phyloP scores from a whole-genome alignment of 2,113 vertebrate genomes.

The Polypterus senegalus region DNA sequence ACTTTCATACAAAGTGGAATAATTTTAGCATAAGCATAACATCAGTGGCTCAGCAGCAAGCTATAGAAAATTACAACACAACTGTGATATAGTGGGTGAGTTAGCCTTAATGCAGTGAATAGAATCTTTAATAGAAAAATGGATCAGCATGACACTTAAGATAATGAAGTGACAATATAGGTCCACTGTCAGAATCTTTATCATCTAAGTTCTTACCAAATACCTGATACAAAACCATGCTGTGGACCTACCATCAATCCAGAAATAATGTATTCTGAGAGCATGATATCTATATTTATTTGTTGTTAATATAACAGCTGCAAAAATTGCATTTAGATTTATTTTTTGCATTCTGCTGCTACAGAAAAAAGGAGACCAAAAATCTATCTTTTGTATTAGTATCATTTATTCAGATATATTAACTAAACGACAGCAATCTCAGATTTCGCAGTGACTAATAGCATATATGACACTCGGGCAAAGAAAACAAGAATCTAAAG shows the following conservation, averaged over 20 bases:
- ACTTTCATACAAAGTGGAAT: slow-evolving; percentile 20
- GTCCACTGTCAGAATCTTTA: neutral
- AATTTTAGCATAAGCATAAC: slow-evolving; percentile 10
- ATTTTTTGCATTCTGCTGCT: too few relatives aligned
- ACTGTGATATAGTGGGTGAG: slow-evolving; percentile 4
- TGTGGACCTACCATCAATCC: neutral
- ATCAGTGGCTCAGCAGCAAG: slow-evolving; percentile 1
- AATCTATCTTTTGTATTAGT: too few relatives aligned
- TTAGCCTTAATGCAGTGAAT: slow-evolving; percentile 2
- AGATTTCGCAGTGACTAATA: too few relatives aligned
- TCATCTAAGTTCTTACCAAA: neutral
- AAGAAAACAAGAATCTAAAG: too few relatives aligned
- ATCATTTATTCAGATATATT: too few relatives aligned
- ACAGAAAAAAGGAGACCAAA: too few relatives aligned
- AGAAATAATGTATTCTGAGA: neutral
- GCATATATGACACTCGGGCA: too few relatives aligned
- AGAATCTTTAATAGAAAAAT: slow-evolving; percentile 1
- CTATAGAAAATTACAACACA: slow-evolving; percentile 3
- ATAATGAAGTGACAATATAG: slow-evolving; percentile 1
- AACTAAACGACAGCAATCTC: too few relatives aligned
- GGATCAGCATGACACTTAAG: slow-evolving; percentile 3
- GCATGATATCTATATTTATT: neutral
- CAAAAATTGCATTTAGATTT: neutral
- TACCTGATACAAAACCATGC: neutral
- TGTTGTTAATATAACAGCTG: neutral